Base-by-base conservation (phyloP, 2,888 invertebrate species). In the Oscheius sp. region DNA sequence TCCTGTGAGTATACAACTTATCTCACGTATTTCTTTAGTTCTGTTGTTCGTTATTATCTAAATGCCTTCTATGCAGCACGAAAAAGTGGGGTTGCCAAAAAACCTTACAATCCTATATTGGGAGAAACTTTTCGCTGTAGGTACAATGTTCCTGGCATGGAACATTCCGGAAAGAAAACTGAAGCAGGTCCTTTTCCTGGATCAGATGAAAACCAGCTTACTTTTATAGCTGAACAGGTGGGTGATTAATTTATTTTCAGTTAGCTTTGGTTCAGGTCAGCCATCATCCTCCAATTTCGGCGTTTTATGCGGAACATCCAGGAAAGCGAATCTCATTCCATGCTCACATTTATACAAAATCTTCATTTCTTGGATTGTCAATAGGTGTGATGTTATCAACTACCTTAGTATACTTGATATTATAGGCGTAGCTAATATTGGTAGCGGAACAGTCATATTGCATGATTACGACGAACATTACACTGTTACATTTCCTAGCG, bases 61-160 rank as follows among this genome's bases (percentile, higher is more conserved):
- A 96, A 96, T 84, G 96, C 98, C 73, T 99, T 96, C 91, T 98
- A 99, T 91, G 99, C 99, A 1, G 98, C 98, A 0, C 92, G 99
- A 79, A 96, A 96, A 90, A 95, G 95, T 78, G 93, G 95, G 52
- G 96, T 99, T 25, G 97, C 98, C 78, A 98, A 97, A 91, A 99
- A 99, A 89, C 98, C 98, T 0, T 99, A 98, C 91, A 99, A 99
- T 91, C 98, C 99, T 2, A 94, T 99, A 83, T 91, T 99, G 85
- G 99, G 99, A 1, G 99, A 99, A 91, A 92, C 95, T 75, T 99
- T 99, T 90, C 92, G 93, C 76, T 95, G 94, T 93, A 89, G 94
- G 43, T 81, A 81, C 56, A 75, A 75, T 49, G 81, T 86, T 9
- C 86, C 86, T 1, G 85, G 77, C 1, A 23, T 78, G 45, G 45